Conservation (phyloP, 2,797 vertebrate species). For the Pipistrellus pipistrellus region DNA sequence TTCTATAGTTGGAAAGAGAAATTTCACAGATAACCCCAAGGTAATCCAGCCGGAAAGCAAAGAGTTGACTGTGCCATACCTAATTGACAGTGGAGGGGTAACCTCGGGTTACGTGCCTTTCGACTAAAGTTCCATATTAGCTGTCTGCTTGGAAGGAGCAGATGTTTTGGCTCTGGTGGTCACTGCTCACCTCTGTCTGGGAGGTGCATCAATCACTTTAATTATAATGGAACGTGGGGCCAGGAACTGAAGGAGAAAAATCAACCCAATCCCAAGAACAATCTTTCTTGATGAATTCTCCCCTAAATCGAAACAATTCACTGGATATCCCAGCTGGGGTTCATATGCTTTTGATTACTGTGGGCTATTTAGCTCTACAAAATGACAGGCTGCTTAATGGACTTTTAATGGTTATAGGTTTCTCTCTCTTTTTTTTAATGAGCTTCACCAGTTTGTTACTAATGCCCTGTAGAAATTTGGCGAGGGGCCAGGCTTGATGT, state of each 20-base stretch:
- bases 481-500: constrained; percentile 93
- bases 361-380: constrained; percentile 99
- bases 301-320: constrained; percentile 98
- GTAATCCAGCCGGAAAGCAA: constrained; percentile 69
- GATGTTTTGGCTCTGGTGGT: constrained; percentile 90
- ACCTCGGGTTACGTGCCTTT: constrained; percentile 79
- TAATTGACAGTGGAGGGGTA: constrained; percentile 76
- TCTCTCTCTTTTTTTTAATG: constrained; percentile 97
- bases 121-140: constrained; percentile 82
- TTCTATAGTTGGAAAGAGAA: constrained; percentile 53
- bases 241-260: constrained; percentile 93
- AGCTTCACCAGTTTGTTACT: constrained; percentile 99
- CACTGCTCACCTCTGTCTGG: constrained; percentile 91
- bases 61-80: constrained; percentile 73
- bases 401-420: constrained; percentile 99
- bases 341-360: constrained; percentile 99
- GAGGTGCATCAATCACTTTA: constrained; percentile 92
- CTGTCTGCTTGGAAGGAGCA: constrained; percentile 84
- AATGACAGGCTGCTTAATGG: constrained; percentile 99
- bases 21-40: constrained; percentile 67
- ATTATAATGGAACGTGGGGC: constrained; percentile 92
- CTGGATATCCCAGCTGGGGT: constrained; percentile 99
- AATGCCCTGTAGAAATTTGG: constrained; percentile 99
- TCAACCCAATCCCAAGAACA: constrained; percentile 93
- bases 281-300: constrained; percentile 98